Evolutionary conservation across 2,797 vertebrate species (phyloP).

Genomic region (Pangasius mekongensis): DNA sequence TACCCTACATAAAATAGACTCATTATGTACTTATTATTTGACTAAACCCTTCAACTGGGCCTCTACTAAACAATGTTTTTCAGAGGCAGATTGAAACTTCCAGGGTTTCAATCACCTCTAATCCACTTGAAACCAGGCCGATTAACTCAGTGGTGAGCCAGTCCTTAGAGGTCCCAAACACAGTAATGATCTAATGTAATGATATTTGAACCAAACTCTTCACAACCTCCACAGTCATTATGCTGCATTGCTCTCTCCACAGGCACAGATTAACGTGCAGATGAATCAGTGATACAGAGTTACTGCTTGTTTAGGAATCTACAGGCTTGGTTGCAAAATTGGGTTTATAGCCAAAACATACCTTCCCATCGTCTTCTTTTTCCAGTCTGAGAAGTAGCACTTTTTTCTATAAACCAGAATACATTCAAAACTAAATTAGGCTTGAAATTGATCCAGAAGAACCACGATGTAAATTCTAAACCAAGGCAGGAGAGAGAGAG

Average conservation of each 20-base stretch:
- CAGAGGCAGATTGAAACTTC: conserved; percentile 8
- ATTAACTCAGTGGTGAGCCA: conserved; percentile 29
- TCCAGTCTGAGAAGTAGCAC: conserved; percentile 95
- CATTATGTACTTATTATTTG: background rate
- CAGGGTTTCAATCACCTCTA: conserved; percentile 17
- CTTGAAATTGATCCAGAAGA: background rate
- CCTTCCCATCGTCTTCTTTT: conserved; percentile 93
- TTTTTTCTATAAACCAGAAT: conserved; percentile 85
- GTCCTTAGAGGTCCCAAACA: background rate
- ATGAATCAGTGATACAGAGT: background rate
- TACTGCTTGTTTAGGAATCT: background rate
- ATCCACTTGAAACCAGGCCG: conserved; percentile 30
- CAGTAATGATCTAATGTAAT: conserved; percentile 13
- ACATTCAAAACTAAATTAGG: background rate
- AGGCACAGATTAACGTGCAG: background rate
- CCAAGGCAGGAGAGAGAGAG: background rate
- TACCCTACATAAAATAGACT: background rate
- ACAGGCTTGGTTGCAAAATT: background rate
- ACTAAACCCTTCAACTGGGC: background rate
- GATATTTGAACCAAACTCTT: conserved; percentile 11
- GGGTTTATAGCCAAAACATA: conserved; percentile 63
- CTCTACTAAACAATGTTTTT: conserved; percentile 5
- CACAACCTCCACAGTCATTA: conserved; percentile 1
- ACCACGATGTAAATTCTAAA: background rate
- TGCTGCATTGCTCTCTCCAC: background rate